Evolutionary conservation across 2,113 vertebrate species (phyloP), one percentile per base, ranked within the genome.

Genomic region (Callipepla californica): DNA sequence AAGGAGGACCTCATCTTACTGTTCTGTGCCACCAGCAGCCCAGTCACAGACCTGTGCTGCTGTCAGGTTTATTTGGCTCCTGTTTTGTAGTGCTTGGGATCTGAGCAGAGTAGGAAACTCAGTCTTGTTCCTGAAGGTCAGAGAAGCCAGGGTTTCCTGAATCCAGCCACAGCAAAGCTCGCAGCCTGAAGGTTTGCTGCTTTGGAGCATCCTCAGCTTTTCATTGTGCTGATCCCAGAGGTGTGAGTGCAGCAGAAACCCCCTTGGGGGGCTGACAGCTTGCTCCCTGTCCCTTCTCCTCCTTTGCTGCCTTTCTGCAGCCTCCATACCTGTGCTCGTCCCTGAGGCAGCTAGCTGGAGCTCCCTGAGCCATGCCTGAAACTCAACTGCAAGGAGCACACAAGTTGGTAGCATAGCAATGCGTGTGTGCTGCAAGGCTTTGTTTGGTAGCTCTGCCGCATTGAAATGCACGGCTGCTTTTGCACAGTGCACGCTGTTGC

Each of bases 61-160:
- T 15, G 15, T n/a, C 48, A 25, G 13, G 62, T 44, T 45, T 8
- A 11, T 13, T 2, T 22, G 0, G 4, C 28, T 81, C 44, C 62
- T 0, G 0, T 0, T 28, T 67, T 40, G 28, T 50, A 2, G 2
- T 15, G 25, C 36, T 57, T 47, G 28, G 20, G n/a, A 0, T 51
- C 61, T 2, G 30, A 50, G 72, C 9, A 9, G 21, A 30, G 34
- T 3, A 6, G n/a, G 76, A 21, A 58, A 21, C 1, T 3, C 55
- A 9, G 5, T 6, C 21, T 11, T 16, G 59, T 19, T 25, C 5
- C 5, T 17, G 8, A 17, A 66, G 34, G 38, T 25, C 69, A 4
- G 23, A 7, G 17, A 7, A 59, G 59, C 50, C 21, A 34, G 2
- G 50, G 42, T 87, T 6, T 79, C 40, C 18, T 38, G 21, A 69